These are phyloP conservation scores for Baronia brevicornis DNA, from an alignment of 2,888 invertebrate species.

Conservation along the genomic window DNA sequence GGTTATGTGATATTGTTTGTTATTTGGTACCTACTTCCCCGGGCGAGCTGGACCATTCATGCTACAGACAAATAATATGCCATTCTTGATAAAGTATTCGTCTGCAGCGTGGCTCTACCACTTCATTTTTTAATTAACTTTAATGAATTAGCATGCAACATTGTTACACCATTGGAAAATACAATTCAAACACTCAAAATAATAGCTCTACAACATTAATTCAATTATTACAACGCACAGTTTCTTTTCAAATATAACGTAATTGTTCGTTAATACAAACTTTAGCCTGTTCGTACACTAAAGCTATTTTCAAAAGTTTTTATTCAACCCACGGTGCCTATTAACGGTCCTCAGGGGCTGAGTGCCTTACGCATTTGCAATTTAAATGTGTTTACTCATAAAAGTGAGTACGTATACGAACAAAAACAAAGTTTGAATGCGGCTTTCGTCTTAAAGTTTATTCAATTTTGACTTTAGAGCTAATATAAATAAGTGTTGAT, in stretches of 20 bases:
- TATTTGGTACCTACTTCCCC: too few relatives aligned
- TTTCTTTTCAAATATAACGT: too few relatives aligned
- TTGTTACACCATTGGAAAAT: constrained; percentile 12
- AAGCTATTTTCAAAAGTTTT: constrained; percentile 24
- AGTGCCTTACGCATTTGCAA: constrained; percentile 44
- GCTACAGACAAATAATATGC: too few relatives aligned
- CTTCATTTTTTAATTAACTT: too few relatives aligned
- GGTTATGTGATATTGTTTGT: too few relatives aligned
- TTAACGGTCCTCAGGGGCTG: constrained; percentile 31
- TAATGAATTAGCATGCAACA: constrained; percentile 9
- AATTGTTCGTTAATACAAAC: too few relatives aligned
- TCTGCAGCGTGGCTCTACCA: too few relatives aligned
- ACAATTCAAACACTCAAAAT: too few relatives aligned
- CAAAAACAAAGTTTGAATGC: constrained; percentile 11
- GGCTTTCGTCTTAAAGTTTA: not conserved
- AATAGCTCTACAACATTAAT: not conserved
- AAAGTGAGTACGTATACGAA: constrained; percentile 19
- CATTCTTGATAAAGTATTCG: too few relatives aligned
- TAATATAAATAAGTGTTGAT: constrained; percentile 1
- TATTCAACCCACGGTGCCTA: constrained; percentile 34
- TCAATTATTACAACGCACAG: constrained; percentile 8
- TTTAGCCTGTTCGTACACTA: not conserved
- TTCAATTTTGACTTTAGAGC: too few relatives aligned
- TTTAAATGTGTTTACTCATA: constrained; percentile 28
- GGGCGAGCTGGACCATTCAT: too few relatives aligned